Evolutionary conservation across 2,797 vertebrate genomes (phyloP).

Genomic region (Sebastes itinus): DNA sequence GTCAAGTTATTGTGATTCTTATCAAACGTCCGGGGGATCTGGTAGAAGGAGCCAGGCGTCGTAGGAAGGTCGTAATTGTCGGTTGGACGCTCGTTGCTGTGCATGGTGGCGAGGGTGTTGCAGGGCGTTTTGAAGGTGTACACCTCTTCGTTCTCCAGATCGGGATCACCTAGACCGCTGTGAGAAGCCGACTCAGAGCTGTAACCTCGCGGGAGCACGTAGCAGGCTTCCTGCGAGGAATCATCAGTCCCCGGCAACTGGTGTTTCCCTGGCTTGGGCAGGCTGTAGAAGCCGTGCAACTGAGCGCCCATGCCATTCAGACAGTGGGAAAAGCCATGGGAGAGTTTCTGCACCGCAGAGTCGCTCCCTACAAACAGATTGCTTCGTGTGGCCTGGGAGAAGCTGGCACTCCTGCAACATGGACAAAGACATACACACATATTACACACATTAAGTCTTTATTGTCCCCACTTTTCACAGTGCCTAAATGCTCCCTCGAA

Average conservation of each 20-base stretch:
- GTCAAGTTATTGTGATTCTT: constrained; percentile 96
- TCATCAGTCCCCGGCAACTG: constrained; percentile 78
- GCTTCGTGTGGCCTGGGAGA: constrained; percentile 92
- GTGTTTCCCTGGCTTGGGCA: constrained; percentile 92
- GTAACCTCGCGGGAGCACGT: constrained; percentile 89
- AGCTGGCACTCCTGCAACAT: constrained; percentile 92
- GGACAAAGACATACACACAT: constrained; percentile 12
- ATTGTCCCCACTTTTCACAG: neutral
- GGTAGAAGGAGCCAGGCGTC: constrained; percentile 91
- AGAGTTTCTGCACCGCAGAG: constrained; percentile 90
- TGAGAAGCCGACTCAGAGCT: constrained; percentile 85
- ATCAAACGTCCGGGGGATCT: constrained; percentile 95
- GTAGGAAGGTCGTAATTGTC: constrained; percentile 92
- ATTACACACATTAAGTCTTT: neutral
- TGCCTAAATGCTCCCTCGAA: neutral
- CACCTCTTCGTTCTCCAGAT: constrained; percentile 88
- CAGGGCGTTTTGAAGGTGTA: constrained; percentile 95
- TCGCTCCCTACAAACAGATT: constrained; percentile 90
- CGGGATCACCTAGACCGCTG: constrained; percentile 82
- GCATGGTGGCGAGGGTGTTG: constrained; percentile 89
- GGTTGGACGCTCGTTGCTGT: constrained; percentile 78
- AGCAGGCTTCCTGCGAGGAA: constrained; percentile 86
- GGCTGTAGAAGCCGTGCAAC: constrained; percentile 93
- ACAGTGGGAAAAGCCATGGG: constrained; percentile 92
- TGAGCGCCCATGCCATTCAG: constrained; percentile 90